Base-by-base conservation (phyloP, 2,797 vertebrate species). In the Acanthurus tractus region DNA sequence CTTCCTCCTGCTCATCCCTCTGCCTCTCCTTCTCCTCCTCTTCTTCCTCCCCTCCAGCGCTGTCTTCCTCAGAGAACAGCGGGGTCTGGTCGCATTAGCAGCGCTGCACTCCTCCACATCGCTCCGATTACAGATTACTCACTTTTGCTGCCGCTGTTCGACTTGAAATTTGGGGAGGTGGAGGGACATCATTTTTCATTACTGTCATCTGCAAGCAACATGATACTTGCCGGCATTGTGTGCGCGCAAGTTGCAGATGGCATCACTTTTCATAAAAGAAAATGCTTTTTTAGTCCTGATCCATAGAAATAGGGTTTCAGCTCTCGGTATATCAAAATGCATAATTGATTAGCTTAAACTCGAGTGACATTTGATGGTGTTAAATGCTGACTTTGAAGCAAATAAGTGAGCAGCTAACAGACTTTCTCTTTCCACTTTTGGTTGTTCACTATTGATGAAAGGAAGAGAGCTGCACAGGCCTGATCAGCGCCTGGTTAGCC, bases 21-120 rank as follows among this genome's bases (percentile, higher is more conserved):
- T 83, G 75, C 81, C 62, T 89, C 74, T 71, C 42, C 73, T 55
- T 79, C 79, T 62, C 69, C 80, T 80, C 81, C 34, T 77, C 86
- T 84, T 76, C 89, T 88, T 88, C 89, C 86, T 86, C 85, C 89
- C 91, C 93, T 92, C 90, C 88, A 91, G 90, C 86, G 59, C 85
- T 72, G 89, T 93, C 87, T 91, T 90, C 88, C 89, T 91, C 87
- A 45, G 88, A 84, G 84, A 93, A 91, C 90, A 92, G 91, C 90
- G 12, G 90, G 92, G 85, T 91, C 88, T 84, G 65, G 79, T 88
- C 85, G 44, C 92, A 93, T 93, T 92, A 92, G 89, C 78, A 0
- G 80, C 82, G 36, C 84, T 15, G 83, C 81, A 84, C 90, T 92
- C 83, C 89, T 92, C 88, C 85, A 90, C 88, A 86, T 88, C 70